Evolutionary conservation across 2,797 vertebrate genomes (phyloP), one percentile per base, ranked within the genome.

Genomic region (Macrochelys suwanniensis): DNA sequence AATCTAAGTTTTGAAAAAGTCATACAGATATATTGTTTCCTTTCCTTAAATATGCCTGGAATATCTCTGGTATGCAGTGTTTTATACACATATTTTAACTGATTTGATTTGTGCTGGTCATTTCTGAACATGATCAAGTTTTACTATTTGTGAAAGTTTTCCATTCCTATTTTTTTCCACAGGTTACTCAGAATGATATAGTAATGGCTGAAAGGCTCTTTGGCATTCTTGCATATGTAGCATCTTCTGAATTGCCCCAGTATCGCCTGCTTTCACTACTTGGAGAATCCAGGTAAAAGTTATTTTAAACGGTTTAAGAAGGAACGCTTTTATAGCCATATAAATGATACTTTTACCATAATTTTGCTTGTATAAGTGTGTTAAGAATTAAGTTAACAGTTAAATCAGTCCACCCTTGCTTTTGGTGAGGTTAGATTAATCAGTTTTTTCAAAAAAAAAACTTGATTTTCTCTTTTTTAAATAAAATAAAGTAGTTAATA

Each of bases 121-220:
- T 4, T 87, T 93, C n/a, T 89, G 53, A 88, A 80, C n/a, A 45
- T 25, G 25, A 26, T 9, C 11, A 71, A 11, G 23, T n/a, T 57
- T 80, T 37, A 45, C 80, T 53, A 12, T 1, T 26, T 37, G 59
- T 80, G 17, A 51, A 28, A 4, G 71, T 80, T 8, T 51, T 3
- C 23, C 80, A 77, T 47, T 80, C 4, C 2, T 54, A 2, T 1
- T 84, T 57, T 90, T 85, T 95, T 93, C 74, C 74, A 76, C 95
- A 99, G 99, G 99, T 99, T 93, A 99, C 99, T 23, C 99, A 99
- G 97, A 99, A 99, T 74, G 99, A 99, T 82, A 94, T 99, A 95
- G 98, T 99, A 21, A 98, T 98, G 95, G 99, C 99, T 1, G 99
- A 99, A 97, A 98, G 98, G 74, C 98, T 99, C 50, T 99, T 99